phyloP scores from a whole-genome alignment of 2,113 vertebrate genomes.

The Hydrochoerus hydrochaeris region DNA sequence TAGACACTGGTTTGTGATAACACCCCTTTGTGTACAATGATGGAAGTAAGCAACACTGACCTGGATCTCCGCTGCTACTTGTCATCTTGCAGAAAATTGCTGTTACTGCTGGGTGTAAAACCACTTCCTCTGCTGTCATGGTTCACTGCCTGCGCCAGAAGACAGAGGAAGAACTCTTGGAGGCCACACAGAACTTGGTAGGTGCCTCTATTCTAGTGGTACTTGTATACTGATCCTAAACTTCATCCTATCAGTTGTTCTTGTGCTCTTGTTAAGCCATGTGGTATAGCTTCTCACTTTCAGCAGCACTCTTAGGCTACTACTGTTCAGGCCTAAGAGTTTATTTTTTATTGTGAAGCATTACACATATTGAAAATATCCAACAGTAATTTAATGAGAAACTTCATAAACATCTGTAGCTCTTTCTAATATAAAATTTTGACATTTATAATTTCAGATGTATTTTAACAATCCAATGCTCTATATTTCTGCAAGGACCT shows the following conservation, averaged over 20 bases:
- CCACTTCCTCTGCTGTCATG: conserved; percentile 58
- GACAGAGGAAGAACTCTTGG: conserved; percentile 69
- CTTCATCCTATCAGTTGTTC: not conserved
- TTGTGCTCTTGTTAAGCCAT: not conserved
- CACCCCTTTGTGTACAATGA: accelerated
- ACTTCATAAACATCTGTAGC: too few relatives aligned
- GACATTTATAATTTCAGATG: too few relatives aligned
- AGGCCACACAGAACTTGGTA: conserved; percentile 14
- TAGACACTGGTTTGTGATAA: not conserved
- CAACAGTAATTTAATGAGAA: not conserved
- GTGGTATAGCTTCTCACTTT: not conserved
- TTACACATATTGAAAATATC: not conserved
- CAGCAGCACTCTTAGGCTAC: not conserved
- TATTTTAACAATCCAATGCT: too few relatives aligned
- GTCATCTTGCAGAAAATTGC: not conserved
- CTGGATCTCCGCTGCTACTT: not conserved
- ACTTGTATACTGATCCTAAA: accelerated
- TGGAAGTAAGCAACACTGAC: accelerated
- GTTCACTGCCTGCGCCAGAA: conserved; percentile 77
- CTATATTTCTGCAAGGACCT: too few relatives aligned
- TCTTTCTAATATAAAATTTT: too few relatives aligned
- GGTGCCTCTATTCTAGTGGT: not conserved
- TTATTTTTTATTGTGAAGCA: not conserved
- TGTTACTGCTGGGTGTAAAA: not conserved
- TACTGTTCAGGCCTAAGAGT: not conserved